Base-by-base conservation (phyloP, 2,797 vertebrate species). In the Varecia variegata region DNA sequence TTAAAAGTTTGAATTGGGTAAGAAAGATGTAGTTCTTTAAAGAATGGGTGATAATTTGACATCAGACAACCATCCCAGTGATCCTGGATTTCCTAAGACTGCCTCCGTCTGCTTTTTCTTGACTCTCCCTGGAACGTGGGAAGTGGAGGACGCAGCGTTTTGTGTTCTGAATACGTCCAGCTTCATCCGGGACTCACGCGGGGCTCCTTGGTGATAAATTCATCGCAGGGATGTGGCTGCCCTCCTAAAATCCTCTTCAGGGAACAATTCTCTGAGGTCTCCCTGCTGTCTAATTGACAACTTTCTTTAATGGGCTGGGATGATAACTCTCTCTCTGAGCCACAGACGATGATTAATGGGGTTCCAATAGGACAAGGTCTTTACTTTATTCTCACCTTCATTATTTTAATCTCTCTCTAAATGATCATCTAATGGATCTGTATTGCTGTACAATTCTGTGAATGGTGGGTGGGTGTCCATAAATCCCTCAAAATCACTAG, bases 331-430 rank as follows among this genome's bases (percentile, higher is more conserved):
- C 93, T 67, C 97, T 96, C 89, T 85, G 84, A 97, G 96, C 93
- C 93, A 84, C 97, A 95, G 96, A 96, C 83, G 96, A 96, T 90
- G 50, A 98, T 93, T 81, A 93, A 97, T 82, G 88, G 93, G 70
- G 81, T 88, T 97, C 92, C 85, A 83, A 32, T 65, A 95, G 88
- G 95, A 93, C 1, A 2, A 73, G 90, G 88, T 94, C 84, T 95
- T 97, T 92, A 50, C 94, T 97, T 90, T 80, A 96, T 95, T 89
- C 97, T 98, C 97, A 95, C 94, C 95, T 97, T 97, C 97, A 71
- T 97, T 97, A 97, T 94, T 97, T 98, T 96, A 97, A 97, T 98
- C 96, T 90, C 97, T 74, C 97, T 80, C 96, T 80, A 96, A 98
- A 97, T 96, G 91, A 92, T 62, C 82, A 93, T 90, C 96, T 97